Evolutionary conservation across 2,113 vertebrate genomes (phyloP), one percentile per base, ranked within the genome.

Genomic region (Laterallus jamaicensis): DNA sequence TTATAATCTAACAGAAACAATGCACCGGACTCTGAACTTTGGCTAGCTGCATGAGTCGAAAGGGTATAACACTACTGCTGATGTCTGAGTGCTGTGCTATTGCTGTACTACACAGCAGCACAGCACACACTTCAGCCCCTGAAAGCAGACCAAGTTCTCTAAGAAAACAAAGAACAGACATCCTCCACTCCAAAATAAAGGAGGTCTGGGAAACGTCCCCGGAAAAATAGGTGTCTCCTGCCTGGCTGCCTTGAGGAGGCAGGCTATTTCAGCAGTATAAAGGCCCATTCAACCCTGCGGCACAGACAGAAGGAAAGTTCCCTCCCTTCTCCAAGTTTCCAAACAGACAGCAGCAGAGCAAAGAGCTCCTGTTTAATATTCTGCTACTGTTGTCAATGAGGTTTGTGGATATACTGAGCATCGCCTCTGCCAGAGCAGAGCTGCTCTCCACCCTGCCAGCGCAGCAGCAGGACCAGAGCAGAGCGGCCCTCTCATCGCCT

Each of bases 351-450:
- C 86, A 75, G 82, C 58, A 90, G 40, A 91, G 89, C 64, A 90
- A 83, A 94, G 69, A 59, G 74, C 63, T 75, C 31, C 90, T 94
- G 76, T 94, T 97, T 96, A 96, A 91, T 89, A 97, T 96, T 96
- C 93, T 91, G 87, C 67, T 91, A 54, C 80, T 78, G 89, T 86
- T 84, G 86, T 82, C 92, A 93, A 6, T 87, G 80, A 96, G 93
- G 93, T 92, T 64, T 94, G 69, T 94, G 96, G 82, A 78, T 86
- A 92, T 92, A 96, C 63, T 17, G 63, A 94, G 85, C 11, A 1
- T 88, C 42, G 54, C 56, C 62, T 54, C 3, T 93, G 91, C 85
- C 92, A 94, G 78, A 85, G 55, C 76, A 85, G 82, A 90, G 75
- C 64, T 55, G 94, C 52, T 86, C 88, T 94, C 88, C 88, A 55